Conservation (phyloP, 2,797 vertebrate species). For the Sternotherus odoratus region DNA sequence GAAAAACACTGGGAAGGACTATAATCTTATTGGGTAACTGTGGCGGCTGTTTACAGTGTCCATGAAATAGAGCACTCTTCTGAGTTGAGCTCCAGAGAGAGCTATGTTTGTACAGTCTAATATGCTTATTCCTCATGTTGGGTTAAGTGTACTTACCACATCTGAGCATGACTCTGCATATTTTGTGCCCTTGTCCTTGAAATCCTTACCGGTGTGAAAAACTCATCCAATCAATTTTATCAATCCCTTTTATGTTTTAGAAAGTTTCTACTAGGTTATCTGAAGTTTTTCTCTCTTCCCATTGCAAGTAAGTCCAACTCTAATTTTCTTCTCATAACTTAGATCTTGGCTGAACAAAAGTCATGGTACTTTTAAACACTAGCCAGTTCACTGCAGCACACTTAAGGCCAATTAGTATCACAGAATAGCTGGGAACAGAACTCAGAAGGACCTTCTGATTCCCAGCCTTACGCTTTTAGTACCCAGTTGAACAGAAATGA, state of each 20-base stretch:
- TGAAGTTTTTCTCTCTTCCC: neutral
- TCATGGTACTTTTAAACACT: neutral
- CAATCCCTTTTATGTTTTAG: neutral
- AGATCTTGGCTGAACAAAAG: neutral
- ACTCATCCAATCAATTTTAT: neutral
- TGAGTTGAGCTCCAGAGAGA: neutral
- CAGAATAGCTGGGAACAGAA: neutral
- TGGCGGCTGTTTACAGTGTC: accelerated
- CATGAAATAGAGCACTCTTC: accelerated
- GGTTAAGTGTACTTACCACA: neutral
- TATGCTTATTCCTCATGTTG: neutral
- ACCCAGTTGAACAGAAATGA: neutral
- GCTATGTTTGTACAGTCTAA: neutral
- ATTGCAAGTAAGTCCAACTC: accelerated
- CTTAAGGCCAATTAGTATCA: neutral
- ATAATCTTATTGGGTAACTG: accelerated
- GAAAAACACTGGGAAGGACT: neutral
- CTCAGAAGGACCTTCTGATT: neutral
- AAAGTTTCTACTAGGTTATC: neutral
- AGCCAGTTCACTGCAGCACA: neutral
- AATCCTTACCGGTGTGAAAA: neutral
- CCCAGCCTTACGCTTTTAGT: neutral
- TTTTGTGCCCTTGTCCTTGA: neutral
- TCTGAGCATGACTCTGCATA: neutral
- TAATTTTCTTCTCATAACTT: neutral